Conservation (phyloP, 2,797 vertebrate species). For the Microcaecilia unicolor region DNA sequence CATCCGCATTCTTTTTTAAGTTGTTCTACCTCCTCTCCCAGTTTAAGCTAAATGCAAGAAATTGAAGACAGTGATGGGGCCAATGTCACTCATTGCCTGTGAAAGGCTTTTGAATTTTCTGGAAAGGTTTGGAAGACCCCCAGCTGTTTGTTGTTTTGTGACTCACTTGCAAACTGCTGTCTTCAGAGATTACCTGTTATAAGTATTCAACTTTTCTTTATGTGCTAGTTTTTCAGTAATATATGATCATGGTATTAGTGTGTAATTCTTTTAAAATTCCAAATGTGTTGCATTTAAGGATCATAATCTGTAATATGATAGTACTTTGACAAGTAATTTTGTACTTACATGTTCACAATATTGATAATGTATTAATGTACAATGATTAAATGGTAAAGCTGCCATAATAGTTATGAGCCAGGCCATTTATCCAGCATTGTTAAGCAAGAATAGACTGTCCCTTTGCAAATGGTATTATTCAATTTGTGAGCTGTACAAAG, state of each 20-base stretch:
- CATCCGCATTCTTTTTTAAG: no score
- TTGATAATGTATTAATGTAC: conserved; percentile 57
- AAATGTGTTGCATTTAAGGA: conserved; percentile 25
- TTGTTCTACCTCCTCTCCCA: no score
- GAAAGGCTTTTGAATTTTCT: no score
- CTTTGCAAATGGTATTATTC: conserved; percentile 37
- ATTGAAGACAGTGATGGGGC: no score
- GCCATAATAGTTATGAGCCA: conserved; percentile 39
- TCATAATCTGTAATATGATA: conserved; percentile 43
- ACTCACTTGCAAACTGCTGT: no score
- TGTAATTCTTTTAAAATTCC: conserved; percentile 23
- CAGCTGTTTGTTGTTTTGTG: no score
- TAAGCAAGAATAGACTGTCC: conserved; percentile 38
- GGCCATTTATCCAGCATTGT: conserved; percentile 31
- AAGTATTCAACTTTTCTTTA: no score
- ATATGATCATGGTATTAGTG: conserved; percentile 16
- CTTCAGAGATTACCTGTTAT: no score
- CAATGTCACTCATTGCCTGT: no score
- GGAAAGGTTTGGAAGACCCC: no score
- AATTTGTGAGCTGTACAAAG: conserved; percentile 28
- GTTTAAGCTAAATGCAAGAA: no score
- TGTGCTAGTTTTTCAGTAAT: no score
- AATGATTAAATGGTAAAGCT: conserved; percentile 57
- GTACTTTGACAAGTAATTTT: conserved; percentile 50
- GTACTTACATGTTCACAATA: conserved; percentile 46